A percentile compares a stretch with the other conserved stretches of the same genome.
Conservation (phyloP, 2,113 vertebrate species). For the Phrynosoma blainvillii region DNA sequence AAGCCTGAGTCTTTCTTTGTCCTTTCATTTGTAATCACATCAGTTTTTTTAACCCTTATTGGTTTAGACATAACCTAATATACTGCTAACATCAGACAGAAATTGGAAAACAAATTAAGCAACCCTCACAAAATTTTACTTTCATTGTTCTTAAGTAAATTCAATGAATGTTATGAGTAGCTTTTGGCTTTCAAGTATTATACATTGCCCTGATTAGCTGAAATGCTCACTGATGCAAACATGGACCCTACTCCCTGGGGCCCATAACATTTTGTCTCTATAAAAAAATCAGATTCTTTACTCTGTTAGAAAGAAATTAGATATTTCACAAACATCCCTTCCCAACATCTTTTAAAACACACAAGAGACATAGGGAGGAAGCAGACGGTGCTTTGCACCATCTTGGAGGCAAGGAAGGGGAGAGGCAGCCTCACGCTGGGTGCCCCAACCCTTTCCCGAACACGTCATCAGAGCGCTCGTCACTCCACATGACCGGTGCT, state of each 20-base stretch:
- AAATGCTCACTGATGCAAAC: neutral
- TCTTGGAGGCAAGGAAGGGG: no score
- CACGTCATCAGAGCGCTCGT: no score
- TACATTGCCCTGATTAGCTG: neutral
- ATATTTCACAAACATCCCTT: neutral
- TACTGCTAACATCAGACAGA: neutral
- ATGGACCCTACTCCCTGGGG: neutral
- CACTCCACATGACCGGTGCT: no score
- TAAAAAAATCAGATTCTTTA: no score
- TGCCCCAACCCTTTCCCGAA: no score
- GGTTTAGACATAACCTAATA: neutral
- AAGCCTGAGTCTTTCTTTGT: neutral
- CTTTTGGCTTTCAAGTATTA: neutral
- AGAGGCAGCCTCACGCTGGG: no score
- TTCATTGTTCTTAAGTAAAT: neutral
- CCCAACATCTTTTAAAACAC: no score
- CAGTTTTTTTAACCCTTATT: neutral
- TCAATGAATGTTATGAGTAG: neutral
- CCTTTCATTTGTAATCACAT: conserved; percentile 7
- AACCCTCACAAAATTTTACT: neutral
- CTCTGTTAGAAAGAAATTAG: no score
- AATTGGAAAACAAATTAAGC: neutral
- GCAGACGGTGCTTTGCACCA: no score
- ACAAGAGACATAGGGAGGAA: no score
- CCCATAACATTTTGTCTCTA: no score